A percentile compares a stretch with the other conserved stretches of the same genome.
These are phyloP conservation scores for Heteronetta atricapilla DNA, from an alignment of 2,113 vertebrate species.

Conservation along the genomic window DNA sequence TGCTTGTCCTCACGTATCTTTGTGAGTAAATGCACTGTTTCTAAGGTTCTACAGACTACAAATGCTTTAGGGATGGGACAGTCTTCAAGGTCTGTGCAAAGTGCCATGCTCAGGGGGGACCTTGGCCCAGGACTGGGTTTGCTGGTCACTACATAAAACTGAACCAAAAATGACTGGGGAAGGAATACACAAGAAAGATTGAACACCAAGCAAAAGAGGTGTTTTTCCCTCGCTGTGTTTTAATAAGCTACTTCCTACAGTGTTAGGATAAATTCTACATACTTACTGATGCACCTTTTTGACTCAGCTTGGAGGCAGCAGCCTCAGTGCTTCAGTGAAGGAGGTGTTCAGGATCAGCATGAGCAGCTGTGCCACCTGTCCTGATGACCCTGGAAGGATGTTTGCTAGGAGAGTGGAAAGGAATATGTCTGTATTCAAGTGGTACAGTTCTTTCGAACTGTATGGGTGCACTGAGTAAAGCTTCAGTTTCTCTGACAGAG, in stretches of 20 bases:
- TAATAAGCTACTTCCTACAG: background rate
- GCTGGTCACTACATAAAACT: background rate
- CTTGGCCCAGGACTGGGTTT: background rate
- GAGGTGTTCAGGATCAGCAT: background rate
- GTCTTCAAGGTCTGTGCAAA: background rate
- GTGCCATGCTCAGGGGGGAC: background rate
- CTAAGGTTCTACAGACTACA: background rate
- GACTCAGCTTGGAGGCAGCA: too few relatives aligned
- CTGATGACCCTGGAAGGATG: background rate
- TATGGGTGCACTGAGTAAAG: background rate
- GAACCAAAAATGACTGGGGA: background rate
- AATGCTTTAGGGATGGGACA: background rate
- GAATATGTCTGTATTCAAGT: background rate
- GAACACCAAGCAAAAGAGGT: background rate
- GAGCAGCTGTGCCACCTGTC: background rate
- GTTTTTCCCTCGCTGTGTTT: background rate
- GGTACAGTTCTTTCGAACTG: background rate
- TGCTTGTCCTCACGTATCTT: background rate
- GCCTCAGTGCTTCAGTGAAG: background rate
- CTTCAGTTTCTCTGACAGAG: background rate
- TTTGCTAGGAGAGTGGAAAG: background rate
- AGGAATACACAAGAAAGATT: background rate
- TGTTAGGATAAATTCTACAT: background rate
- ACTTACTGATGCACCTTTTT: background rate
- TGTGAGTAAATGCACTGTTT: background rate